phyloP scores from a whole-genome alignment of 1,140 invertebrate species.

The Harlomillsia oculata region DNA sequence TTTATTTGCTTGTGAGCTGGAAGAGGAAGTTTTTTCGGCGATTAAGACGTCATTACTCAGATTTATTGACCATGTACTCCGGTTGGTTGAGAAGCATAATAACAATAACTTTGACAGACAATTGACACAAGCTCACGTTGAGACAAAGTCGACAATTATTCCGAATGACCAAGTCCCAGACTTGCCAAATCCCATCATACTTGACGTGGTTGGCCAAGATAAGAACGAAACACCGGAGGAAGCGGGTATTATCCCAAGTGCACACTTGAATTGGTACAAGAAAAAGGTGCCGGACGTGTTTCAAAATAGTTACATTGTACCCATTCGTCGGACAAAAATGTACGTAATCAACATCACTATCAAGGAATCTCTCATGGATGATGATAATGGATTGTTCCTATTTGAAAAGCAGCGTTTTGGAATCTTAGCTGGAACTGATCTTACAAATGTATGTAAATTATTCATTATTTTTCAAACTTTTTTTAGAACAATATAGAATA shows the following conservation, averaged over 20 bases:
- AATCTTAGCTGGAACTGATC: not conserved
- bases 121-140: not conserved
- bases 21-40: no score
- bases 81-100: slow-evolving; percentile 31
- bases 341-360: not conserved
- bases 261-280: not conserved
- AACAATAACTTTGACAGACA: not conserved
- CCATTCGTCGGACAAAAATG: not conserved
- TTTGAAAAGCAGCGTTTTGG: not conserved
- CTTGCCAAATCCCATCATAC: no score
- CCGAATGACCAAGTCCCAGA: not conserved
- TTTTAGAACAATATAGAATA: not conserved
- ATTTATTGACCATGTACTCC: no score
- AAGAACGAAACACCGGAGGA: not conserved
- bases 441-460: not conserved
- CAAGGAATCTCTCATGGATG: not conserved
- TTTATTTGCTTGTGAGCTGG: no score
- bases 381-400: not conserved
- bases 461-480: not conserved
- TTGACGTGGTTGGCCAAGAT: not conserved
- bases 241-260: not conserved
- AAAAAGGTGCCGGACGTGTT: not conserved
- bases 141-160: not conserved
- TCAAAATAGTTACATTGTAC: not conserved
- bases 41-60: no score